Percentiles rank a stretch among this genome's conserved stretches.
phyloP scores from a whole-genome alignment of 2,888 invertebrate genomes.

The Drosophila kambysellisi region DNA sequence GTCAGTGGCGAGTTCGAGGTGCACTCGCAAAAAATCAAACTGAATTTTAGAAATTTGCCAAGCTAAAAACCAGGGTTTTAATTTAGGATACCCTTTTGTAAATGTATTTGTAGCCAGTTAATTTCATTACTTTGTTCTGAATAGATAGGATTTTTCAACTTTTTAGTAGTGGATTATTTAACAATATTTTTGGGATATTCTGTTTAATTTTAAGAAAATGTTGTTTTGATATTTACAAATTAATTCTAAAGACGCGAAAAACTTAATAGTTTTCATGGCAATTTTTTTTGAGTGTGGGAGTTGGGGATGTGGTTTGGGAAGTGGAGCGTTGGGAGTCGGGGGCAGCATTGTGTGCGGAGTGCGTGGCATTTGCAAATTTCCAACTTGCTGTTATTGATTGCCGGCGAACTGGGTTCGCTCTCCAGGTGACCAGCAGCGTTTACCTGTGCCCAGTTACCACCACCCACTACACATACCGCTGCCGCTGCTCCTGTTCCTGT shows the following conservation, averaged over 20 bases:
- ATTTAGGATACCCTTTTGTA: no score
- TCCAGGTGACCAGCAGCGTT: constrained; percentile 4
- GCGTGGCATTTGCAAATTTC: constrained; percentile 47
- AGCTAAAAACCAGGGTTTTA: neutral
- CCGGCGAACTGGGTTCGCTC: constrained; percentile 17
- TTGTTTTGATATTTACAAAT: neutral
- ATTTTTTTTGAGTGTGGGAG: neutral
- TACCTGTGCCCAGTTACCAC: neutral
- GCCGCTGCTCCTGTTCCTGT: neutral
- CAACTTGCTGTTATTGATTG: constrained; percentile 69
- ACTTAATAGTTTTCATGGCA: neutral
- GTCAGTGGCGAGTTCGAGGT: neutral
- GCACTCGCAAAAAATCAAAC: neutral
- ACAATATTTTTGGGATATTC: neutral
- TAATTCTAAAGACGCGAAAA: neutral
- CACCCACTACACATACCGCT: neutral
- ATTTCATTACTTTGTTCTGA: no score
- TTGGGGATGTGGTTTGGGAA: neutral
- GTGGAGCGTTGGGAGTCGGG: neutral
- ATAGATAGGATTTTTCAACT: neutral
- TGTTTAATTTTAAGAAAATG: neutral
- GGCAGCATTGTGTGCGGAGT: constrained; percentile 17
- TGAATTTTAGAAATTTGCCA: neutral
- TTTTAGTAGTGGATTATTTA: neutral
- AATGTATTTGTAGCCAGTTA: no score